Conservation (phyloP, 2,797 vertebrate species). For the Centropyge bicolor region DNA sequence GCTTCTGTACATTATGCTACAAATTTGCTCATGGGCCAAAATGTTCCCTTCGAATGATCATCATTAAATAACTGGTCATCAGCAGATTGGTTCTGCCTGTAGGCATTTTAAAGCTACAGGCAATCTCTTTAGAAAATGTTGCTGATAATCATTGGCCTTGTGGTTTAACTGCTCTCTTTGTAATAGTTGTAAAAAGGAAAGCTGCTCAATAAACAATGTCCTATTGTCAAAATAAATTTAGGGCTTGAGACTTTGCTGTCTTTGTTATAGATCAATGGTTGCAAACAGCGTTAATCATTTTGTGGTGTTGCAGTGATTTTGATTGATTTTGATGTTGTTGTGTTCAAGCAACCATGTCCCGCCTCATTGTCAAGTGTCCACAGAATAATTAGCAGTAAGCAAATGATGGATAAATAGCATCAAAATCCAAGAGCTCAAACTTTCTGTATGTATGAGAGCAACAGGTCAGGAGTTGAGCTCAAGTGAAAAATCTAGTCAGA, state of each 20-base stretch:
- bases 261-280: not conserved
- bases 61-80: not conserved
- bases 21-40: conserved; percentile 1
- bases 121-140: not conserved
- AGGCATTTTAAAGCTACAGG: not conserved
- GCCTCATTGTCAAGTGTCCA: not conserved
- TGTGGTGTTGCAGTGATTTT: not conserved
- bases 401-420: not conserved
- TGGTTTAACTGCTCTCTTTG: not conserved
- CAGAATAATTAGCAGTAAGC: not conserved
- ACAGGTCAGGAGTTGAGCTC: not conserved
- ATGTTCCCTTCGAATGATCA: too few relatives aligned
- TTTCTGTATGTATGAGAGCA: not conserved
- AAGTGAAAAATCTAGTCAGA: not conserved
- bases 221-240: not conserved
- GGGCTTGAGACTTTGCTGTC: not conserved
- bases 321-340: too few relatives aligned
- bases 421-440: not conserved
- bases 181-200: not conserved
- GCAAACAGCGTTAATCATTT: not conserved
- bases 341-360: not conserved
- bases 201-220: not conserved
- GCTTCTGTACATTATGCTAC: not conserved
- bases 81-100: not conserved
- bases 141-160: not conserved